These are phyloP conservation scores for Caerostris darwini DNA, from an alignment of 1,140 invertebrate genomes.

Conservation along the genomic window DNA sequence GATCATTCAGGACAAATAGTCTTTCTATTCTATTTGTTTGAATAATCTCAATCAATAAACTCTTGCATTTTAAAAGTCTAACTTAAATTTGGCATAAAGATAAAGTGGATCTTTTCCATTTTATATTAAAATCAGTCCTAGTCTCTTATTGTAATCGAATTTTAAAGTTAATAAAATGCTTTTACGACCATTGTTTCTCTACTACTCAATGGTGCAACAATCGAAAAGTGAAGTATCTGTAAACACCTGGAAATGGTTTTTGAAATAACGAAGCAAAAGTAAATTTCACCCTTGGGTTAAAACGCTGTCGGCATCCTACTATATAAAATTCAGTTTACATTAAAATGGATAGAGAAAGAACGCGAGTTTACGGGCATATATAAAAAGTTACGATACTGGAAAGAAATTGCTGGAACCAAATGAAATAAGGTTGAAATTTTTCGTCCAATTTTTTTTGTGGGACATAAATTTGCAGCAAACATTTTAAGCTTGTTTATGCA, in stretches of 20 bases:
- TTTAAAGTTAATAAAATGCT: no score
- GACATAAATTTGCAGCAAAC: slow-evolving; percentile 46
- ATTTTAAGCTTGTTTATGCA: slow-evolving; percentile 59
- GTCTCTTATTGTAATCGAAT: no score
- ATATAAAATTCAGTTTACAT: not conserved
- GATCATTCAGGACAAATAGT: no score
- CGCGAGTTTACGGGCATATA: slow-evolving; percentile 10
- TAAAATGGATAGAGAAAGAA: slow-evolving; percentile 6
- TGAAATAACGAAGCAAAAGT: not conserved
- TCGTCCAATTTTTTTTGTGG: not conserved
- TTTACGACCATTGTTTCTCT: no score
- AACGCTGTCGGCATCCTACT: not conserved
- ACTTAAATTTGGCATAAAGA: no score
- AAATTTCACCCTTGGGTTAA: not conserved
- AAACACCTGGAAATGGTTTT: not conserved
- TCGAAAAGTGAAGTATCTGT: not conserved
- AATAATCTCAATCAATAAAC: no score
- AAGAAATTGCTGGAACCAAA: slow-evolving; percentile 51
- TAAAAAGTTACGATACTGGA: slow-evolving; percentile 35
- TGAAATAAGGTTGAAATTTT: slow-evolving; percentile 17
- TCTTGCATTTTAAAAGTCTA: no score
- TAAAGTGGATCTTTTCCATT: no score
- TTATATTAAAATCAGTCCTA: no score
- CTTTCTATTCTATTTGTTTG: no score
- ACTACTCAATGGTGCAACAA: no score